Evolutionary conservation across 2,888 invertebrate species (phyloP), one percentile per base, ranked within the genome.

Genomic region (Acanthosepion esculentum): DNA sequence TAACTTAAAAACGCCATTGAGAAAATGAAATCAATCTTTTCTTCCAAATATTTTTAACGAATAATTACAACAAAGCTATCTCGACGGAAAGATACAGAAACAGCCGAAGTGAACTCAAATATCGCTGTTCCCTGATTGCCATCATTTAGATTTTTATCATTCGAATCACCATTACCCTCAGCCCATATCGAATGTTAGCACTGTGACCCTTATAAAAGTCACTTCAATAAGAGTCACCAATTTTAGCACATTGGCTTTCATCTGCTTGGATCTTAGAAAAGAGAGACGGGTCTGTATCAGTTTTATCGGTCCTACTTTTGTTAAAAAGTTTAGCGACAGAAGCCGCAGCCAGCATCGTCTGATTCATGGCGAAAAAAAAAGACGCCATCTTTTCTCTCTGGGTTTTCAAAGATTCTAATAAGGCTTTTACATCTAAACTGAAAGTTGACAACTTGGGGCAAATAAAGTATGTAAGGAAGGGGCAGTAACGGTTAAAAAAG

Each of bases 191-290:
- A 78, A 78, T 18, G n/a, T n/a, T n/a, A 12, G n/a, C 15, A 78
- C n/a, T 78, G 78, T 78, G 78, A 78, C 78, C 78, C 78, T n/a
- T n/a, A 78, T 78, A 78, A 78, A 78, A 78, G n/a, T n/a, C 78
- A 33, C 78, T 78, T 78, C n/a, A 78, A 78, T 78, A 12, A 78
- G 10, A 33, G n/a, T 6, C 78, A 78, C n/a, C n/a, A 15, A 78
- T 78, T 78, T 78, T 78, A 78, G 78, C 10, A 78, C 78, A n/a
- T 15, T 78, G 15, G 33, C 12, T 78, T 78, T 78, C n/a, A 78
- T 78, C 78, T 78, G 78, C 5, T 12, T n/a, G n/a, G n/a, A 33
- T 78, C 23, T 78, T 23, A 78, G 15, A 78, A n/a, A 78, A 23
- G 78, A 78, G 18, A 78, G 78, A 78, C n/a, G 78, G 78, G 78